Conservation (phyloP, 2,113 vertebrate species). For the Ochotona princeps region DNA sequence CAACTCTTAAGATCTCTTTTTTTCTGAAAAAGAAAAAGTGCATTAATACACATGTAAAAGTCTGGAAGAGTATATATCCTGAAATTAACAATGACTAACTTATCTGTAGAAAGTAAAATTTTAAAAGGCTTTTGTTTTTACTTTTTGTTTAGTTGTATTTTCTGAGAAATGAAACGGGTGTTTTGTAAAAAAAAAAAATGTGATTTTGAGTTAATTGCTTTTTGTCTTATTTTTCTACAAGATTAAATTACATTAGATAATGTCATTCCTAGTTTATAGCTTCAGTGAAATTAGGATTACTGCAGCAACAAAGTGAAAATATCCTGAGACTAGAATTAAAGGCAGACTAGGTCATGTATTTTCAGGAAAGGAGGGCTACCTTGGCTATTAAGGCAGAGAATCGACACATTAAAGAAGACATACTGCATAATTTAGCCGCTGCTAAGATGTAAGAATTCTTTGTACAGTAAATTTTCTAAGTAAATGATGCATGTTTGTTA, state of each 20-base stretch:
- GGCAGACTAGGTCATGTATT: background rate
- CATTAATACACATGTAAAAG: slow-evolving; percentile 19
- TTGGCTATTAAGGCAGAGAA: background rate
- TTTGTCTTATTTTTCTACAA: background rate
- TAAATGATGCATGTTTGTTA: background rate
- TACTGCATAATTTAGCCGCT: background rate
- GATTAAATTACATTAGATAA: slow-evolving; percentile 39
- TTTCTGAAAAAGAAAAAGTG: background rate
- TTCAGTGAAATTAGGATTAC: background rate
- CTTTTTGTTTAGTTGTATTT: background rate
- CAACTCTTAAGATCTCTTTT: background rate
- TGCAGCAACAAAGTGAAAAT: slow-evolving; percentile 47
- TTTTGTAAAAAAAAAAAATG: background rate
- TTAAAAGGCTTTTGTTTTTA: slow-evolving; percentile 35
- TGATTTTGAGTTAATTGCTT: background rate
- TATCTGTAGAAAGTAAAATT: background rate
- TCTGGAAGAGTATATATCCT: background rate
- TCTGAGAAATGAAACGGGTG: background rate
- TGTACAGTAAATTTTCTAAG: slow-evolving; percentile 29
- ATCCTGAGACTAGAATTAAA: slow-evolving; percentile 13
- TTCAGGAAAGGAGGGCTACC: background rate
- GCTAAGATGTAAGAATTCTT: slow-evolving; percentile 14
- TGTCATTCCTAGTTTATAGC: slow-evolving; percentile 16
- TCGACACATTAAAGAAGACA: slow-evolving; percentile 12
- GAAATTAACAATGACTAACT: background rate